Conservation (phyloP, 1,140 invertebrate genomes). For the Pachyrhynchus sulphureomaculatus region DNA sequence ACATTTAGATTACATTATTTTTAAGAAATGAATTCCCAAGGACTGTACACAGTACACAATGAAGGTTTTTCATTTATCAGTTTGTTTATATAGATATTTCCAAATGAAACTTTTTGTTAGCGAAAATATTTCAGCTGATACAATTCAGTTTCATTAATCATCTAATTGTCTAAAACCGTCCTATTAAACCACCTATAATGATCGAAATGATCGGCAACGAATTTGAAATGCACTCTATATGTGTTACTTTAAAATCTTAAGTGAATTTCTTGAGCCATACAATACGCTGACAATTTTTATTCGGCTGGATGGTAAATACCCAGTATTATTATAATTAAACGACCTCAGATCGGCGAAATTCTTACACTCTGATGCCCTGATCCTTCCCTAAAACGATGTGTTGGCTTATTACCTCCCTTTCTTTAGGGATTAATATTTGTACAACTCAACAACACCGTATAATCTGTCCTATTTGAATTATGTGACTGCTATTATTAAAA, state of each 20-base stretch:
- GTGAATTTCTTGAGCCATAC: neutral
- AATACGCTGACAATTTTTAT: neutral
- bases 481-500: conserved; percentile 28
- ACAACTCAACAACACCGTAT: conserved; percentile 20
- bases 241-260: neutral
- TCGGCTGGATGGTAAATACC: conserved; percentile 1
- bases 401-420: conserved; percentile 25
- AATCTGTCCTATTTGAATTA: conserved; percentile 26
- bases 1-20: no score
- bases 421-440: conserved; percentile 35
- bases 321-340: conserved; percentile 21
- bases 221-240: no score
- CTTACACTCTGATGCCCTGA: conserved; percentile 22
- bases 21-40: no score
- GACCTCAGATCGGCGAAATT: conserved; percentile 19
- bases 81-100: no score
- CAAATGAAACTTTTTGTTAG: no score
- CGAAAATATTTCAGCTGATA: no score
- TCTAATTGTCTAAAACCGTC: no score
- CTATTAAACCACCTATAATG: no score
- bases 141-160: no score
- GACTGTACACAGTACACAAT: no score
- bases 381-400: conserved; percentile 12
- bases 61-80: no score
- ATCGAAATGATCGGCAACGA: no score